Base-by-base conservation (phyloP, 2,888 invertebrate species). In the Meteorus cinctellus region DNA sequence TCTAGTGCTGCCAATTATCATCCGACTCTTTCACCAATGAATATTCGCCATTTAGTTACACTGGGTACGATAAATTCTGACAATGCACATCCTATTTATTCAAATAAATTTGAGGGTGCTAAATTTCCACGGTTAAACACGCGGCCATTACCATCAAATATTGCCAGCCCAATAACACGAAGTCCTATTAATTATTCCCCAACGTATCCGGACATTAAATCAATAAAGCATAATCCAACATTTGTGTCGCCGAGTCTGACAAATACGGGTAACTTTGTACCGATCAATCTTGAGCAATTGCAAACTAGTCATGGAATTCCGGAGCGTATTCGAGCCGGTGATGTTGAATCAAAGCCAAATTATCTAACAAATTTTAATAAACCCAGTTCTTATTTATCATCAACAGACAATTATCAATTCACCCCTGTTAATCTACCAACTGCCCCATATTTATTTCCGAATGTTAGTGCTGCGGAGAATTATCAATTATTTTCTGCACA, bases 401-500 rank as follows among this genome's bases (percentile, higher is more conserved):
- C 60, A 4, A 34, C 41, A 12, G 70, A 70, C 24, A 70, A 70
- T 60, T 59, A 66, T n/a, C 66, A 55, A 51, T 24, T 55, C 6
- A 16, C 34, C n/a, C 71, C 60, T 4, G 62, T 62, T 41, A 16
- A 68, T 51, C 51, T 27, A 24, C 31, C 48, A 71, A 4, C 27
- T 45, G 12, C 27, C 8, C 29, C 12, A 4, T 59, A 36, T 36
- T 41, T 3, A 70, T 27, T 24, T 48, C 45, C 55, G 36, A 34
- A 76, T n/a, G 74, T 79, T 0, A 80, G 81, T 51, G 75, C 73
- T 10, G 71, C 70, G 1, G 73, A 62, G 29, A 80, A 74, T 71
- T 89, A 89, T 77, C 82, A 88, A 45, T 82, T 85, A 3, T 79
- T 89, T 16, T 82, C 82, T 4, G 78, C 82, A 65, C 89, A 89